Base-by-base conservation (phyloP, 2,113 vertebrate species). In the Paradisaea rubra region DNA sequence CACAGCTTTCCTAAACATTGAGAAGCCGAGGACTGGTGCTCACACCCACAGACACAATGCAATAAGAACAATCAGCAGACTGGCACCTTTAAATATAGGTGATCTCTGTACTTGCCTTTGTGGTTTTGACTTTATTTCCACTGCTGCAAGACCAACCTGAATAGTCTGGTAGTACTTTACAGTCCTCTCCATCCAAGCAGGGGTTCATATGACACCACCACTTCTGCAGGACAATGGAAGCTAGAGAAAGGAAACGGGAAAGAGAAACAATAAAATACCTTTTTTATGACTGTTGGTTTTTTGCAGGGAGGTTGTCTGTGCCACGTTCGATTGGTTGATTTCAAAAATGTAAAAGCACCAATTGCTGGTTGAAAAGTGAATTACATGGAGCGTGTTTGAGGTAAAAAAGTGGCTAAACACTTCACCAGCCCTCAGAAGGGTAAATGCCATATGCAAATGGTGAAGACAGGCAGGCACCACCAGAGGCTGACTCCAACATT, bases 201-300 rank as follows among this genome's bases (percentile, higher is more conserved):
- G 99, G 99, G 45, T 99, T 97, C 99, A 99, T 99, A 63, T 99
- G 99, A 94, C 99, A 99, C 99, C 99, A 99, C 99, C 99, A 99
- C 92, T 99, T 99, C 98, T 99, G 99, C 42, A 98, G 97, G 73
- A 99, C 99, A 44, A 99, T 99, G 91, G 99, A 99, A 42, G 99
- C 99, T 99, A 84, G 35, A 96, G 91, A 83, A 96, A 45, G 22
- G 28, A 50, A 95, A 71, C 2, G 37, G 52, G 44, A 57, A 93
- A 87, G 89, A 85, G 90, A 96, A 96, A 74, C 6, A 52, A 65
- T 15, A 45, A 5, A 27, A 12, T 33, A 5, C 24, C 5, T 18
- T 42, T 37, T 65, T n/a, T 12, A 37, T 12, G 35, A 19, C 3
- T 24, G 7, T 9, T 70, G 25, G 2, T 9, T 79, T 91, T 57